Percentiles rank a stretch among this genome's conserved stretches.
phyloP scores from a whole-genome alignment of 2,888 invertebrate genomes.

The Limnephilus marmoratus region DNA sequence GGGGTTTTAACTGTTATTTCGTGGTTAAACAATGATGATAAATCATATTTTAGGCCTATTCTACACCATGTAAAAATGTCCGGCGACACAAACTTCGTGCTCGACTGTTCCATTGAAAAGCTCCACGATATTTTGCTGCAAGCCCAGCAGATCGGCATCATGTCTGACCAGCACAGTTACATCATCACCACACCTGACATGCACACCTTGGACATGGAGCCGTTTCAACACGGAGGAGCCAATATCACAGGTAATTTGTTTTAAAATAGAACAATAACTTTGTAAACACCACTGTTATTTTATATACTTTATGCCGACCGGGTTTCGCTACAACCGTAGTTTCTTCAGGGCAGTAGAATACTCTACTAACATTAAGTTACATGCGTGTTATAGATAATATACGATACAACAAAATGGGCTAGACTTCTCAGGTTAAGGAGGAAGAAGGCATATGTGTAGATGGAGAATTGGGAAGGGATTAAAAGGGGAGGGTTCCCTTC shows the following conservation, averaged over 20 bases:
- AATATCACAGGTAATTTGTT: slow-evolving; percentile 83
- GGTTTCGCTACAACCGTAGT: no score
- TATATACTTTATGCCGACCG: no score
- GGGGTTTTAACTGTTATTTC: background rate
- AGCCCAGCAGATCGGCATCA: slow-evolving; percentile 91
- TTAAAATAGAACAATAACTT: background rate
- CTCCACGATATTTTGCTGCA: slow-evolving; percentile 75
- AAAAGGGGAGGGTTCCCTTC: no score
- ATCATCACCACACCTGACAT: slow-evolving; percentile 89
- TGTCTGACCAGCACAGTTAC: slow-evolving; percentile 87
- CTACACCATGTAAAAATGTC: slow-evolving; percentile 85
- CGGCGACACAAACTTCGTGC: slow-evolving; percentile 83
- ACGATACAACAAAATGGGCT: no score
- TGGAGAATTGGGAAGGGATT: no score
- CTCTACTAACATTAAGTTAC: no score
- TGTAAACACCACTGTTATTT: no score
- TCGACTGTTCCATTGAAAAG: slow-evolving; percentile 82
- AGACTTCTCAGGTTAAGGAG: no score
- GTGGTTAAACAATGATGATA: background rate
- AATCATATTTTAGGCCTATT: slow-evolving; percentile 75
- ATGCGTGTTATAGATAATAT: no score
- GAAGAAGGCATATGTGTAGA: no score
- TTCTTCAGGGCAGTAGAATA: no score
- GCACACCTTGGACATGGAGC: slow-evolving; percentile 87
- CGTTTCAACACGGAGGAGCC: slow-evolving; percentile 87